Conservation (phyloP, 2,888 invertebrate genomes). For the Aproaerema taeniolella region DNA sequence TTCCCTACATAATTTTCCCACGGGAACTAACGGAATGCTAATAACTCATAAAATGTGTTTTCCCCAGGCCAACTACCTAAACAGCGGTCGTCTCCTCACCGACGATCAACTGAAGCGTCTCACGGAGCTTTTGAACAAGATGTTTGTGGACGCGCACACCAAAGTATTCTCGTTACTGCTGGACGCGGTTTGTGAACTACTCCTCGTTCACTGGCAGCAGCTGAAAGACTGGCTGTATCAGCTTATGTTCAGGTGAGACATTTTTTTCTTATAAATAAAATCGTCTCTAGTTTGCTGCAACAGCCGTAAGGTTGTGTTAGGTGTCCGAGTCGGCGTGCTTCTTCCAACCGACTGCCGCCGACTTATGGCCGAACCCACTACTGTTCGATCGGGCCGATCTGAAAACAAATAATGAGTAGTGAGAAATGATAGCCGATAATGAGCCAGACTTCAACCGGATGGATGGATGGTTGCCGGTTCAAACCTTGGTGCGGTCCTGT, state of each 20-base stretch:
- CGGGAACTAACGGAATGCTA: too few relatives aligned
- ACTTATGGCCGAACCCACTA: conserved; percentile 36
- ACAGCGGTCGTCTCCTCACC: conserved; percentile 81
- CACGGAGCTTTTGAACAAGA: conserved; percentile 95
- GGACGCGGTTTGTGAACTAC: conserved; percentile 94
- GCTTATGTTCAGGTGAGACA: conserved; percentile 83
- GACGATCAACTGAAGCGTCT: conserved; percentile 87
- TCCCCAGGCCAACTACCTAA: conserved; percentile 81
- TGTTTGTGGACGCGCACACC: conserved; percentile 99
- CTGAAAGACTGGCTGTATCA: conserved; percentile 96
- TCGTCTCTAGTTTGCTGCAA: conserved; percentile 91
- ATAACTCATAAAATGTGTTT: too few relatives aligned
- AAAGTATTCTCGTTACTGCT: conserved; percentile 95
- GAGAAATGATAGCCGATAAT: too few relatives aligned
- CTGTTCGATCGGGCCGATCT: conserved; percentile 52
- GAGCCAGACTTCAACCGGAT: not conserved
- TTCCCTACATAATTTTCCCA: too few relatives aligned
- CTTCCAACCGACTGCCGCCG: conserved; percentile 53
- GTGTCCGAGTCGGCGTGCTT: conserved; percentile 72
- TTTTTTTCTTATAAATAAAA: too few relatives aligned
- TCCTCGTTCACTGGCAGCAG: conserved; percentile 90
- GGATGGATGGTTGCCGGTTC: too few relatives aligned
- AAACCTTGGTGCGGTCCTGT: too few relatives aligned
- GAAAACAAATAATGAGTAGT: not conserved
- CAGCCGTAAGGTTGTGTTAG: conserved; percentile 88